Conservation (phyloP, 2,888 invertebrate species). For the Tetheella fluctuosa region DNA sequence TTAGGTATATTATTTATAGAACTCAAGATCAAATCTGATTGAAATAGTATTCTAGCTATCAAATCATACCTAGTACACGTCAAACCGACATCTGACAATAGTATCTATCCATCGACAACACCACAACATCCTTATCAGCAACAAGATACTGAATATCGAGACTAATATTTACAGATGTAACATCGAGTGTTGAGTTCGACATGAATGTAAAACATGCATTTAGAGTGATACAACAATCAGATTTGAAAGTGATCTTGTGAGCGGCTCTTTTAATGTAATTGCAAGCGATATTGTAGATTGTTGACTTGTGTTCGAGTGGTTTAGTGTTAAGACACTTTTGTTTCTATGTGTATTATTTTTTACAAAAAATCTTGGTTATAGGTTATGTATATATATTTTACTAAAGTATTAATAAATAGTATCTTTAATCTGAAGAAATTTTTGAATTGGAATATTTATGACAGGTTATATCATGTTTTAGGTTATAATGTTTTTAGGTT, state of each 20-base stretch:
- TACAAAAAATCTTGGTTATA: too few relatives aligned
- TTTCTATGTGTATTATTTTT: neutral
- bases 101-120: conserved; percentile 51
- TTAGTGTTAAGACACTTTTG: too few relatives aligned
- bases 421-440: too few relatives aligned
- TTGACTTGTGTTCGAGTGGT: neutral
- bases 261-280: neutral
- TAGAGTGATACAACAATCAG: conserved; percentile 32
- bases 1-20: too few relatives aligned
- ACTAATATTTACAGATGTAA: conserved; percentile 56
- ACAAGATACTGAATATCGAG: conserved; percentile 63
- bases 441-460: too few relatives aligned
- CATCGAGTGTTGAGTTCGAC: conserved; percentile 39
- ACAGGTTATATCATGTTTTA: neutral
- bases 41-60: conserved; percentile 16
- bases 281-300: neutral
- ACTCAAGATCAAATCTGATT: neutral
- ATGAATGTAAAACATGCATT: conserved; percentile 43
- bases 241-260: conserved; percentile 38
- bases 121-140: conserved; percentile 59
- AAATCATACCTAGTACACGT: conserved; percentile 25
- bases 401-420: too few relatives aligned
- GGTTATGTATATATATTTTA: too few relatives aligned
- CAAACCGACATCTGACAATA: conserved; percentile 23
- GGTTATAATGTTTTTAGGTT: neutral